These are phyloP conservation scores for Cataglyphis hispanica DNA, from an alignment of 1,140 invertebrate genomes.

Conservation along the genomic window DNA sequence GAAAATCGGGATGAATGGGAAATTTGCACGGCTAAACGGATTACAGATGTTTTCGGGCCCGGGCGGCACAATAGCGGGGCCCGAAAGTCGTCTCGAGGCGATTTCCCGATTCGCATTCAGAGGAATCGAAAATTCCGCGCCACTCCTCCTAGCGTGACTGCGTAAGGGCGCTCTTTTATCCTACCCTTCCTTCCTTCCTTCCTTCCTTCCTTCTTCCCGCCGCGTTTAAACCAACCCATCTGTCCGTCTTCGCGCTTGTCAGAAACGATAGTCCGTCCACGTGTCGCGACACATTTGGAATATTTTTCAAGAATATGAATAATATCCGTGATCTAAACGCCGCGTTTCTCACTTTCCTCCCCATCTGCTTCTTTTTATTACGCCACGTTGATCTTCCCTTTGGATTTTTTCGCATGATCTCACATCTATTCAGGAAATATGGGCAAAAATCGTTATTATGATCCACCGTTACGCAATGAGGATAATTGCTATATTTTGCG, in stretches of 20 bases:
- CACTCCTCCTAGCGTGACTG: not conserved
- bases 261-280: slow-evolving; percentile 49
- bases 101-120: slow-evolving; percentile 71
- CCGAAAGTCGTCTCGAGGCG: slow-evolving; percentile 74
- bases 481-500: not conserved
- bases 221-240: slow-evolving; percentile 25
- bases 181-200: slow-evolving; percentile 12
- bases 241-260: slow-evolving; percentile 42
- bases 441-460: not conserved
- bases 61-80: slow-evolving; percentile 67
- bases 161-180: slow-evolving; percentile 19
- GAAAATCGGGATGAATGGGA: slow-evolving; percentile 77
- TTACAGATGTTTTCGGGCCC: slow-evolving; percentile 85
- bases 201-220: slow-evolving; percentile 5
- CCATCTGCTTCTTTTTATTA: slow-evolving; percentile 54
- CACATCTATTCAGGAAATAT: not conserved
- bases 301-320: slow-evolving; percentile 75
- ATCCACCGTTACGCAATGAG: not conserved
- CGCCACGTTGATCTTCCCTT: slow-evolving; percentile 7
- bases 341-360: slow-evolving; percentile 59
- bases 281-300: slow-evolving; percentile 67
- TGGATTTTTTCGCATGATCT: slow-evolving; percentile 19
- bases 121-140: slow-evolving; percentile 61
- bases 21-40: slow-evolving; percentile 87
- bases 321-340: slow-evolving; percentile 80